Base-by-base conservation (phyloP, 2,113 vertebrate genomes). In the Acanthochromis polyacanthus region DNA sequence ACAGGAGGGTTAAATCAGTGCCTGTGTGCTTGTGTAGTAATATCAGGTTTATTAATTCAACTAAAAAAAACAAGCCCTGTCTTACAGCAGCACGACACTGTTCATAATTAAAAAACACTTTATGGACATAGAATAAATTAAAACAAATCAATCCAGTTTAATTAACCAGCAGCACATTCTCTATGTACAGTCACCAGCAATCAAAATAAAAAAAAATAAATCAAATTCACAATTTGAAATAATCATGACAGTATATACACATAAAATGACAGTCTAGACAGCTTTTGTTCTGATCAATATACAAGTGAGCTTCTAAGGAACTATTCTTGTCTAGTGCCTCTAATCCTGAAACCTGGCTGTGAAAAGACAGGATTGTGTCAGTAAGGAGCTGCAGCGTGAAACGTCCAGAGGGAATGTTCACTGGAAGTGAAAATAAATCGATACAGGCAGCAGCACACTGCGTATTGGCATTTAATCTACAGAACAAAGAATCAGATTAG, bases 221-320 rank as follows among this genome's bases (percentile, higher is more conserved):
- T n/a, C n/a, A n/a, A 55, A 75, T 64, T 82, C 46, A 83, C 70
- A 71, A 43, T 67, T 73, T 6, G 11, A 61, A 64, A 48, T 22
- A 10, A 23, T 59, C 19, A 55, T 38, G 12, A 45, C 30, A 45
- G 10, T 58, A 64, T 71, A 4, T 56, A 80, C 51, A 81, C 57
- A 51, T 14, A 7, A 58, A 30, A 38, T 61, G 5, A 20, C 17
- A 43, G 30, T 22, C 28, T 17, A 0, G 25, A 61, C 20, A 25
- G 10, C 16, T 46, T 12, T 23, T 12, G 16, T 71, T 40, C 53
- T 23, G 46, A 67, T 63, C n/a, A 28, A 23, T 30, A 53, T 22
- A 15, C 10, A 36, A 38, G 8, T 46, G n/a, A 23, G 22, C 20
- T 25, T 12, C 12, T 45, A 58, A 51, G 48, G 23, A 64, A 58